Evolutionary conservation across 2,888 invertebrate species (phyloP).

Genomic region (Cephus rjabovi): DNA sequence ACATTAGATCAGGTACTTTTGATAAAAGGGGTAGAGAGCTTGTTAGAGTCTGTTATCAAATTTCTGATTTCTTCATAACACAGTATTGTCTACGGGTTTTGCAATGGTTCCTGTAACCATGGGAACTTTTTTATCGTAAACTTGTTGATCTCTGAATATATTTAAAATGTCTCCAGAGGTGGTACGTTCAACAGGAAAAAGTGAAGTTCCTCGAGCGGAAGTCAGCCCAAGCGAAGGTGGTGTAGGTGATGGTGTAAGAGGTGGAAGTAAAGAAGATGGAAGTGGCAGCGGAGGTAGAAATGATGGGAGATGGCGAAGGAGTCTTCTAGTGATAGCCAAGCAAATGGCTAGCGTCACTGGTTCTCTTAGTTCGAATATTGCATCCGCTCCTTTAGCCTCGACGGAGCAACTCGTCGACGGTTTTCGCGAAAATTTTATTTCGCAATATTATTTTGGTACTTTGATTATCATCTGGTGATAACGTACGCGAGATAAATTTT

Average conservation of each 20-base stretch:
- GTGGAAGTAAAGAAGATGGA: neutral
- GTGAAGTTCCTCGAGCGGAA: neutral
- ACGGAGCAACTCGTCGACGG: constrained; percentile 23
- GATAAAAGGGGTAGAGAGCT: neutral
- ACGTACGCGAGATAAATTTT: neutral
- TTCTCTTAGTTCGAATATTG: constrained; percentile 53
- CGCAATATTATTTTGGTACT: neutral
- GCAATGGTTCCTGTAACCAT: neutral
- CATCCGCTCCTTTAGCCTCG: constrained; percentile 47
- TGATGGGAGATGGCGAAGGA: neutral
- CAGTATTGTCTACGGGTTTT: neutral
- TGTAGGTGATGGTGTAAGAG: neutral
- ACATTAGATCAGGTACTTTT: neutral
- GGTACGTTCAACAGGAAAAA: neutral
- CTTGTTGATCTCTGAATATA: neutral
- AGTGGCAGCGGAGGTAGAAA: neutral
- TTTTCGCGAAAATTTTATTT: neutral
- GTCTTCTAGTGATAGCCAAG: constrained; percentile 3
- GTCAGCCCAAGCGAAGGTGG: neutral
- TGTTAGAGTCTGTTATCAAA: neutral
- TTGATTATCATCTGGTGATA: neutral
- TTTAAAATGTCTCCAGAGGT: neutral
- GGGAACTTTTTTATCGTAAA: neutral
- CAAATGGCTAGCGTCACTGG: constrained; percentile 12
- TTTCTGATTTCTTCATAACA: neutral